A percentile compares a stretch with the other conserved stretches of the same genome.
Conservation (phyloP, 1,140 invertebrate genomes). For the Pseudoatta argentina region DNA sequence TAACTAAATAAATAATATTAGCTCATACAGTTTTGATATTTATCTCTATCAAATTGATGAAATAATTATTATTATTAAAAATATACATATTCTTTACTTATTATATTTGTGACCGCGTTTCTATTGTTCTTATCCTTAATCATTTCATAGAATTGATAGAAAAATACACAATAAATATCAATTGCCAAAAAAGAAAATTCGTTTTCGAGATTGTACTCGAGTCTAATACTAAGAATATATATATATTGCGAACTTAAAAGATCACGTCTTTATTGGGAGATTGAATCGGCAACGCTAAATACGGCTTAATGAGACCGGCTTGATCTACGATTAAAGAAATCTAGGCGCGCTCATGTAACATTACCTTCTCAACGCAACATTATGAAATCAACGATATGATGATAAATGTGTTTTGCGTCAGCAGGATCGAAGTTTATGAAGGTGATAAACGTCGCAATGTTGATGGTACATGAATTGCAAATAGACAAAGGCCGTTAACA, state of each 20-base stretch:
- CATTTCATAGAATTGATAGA: background rate
- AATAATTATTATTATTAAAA: background rate
- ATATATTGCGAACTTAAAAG: slow-evolving; percentile 14
- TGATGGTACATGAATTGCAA: slow-evolving; percentile 74
- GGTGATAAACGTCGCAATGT: slow-evolving; percentile 69
- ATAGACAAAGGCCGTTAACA: slow-evolving; percentile 74
- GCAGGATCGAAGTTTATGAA: slow-evolving; percentile 72
- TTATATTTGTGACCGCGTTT: background rate
- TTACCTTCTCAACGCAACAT: slow-evolving; percentile 49
- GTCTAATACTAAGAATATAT: background rate
- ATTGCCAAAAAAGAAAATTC: slow-evolving; percentile 1
- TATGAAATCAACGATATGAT: slow-evolving; percentile 74
- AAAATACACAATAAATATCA: slow-evolving; percentile 22
- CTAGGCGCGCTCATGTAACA: slow-evolving; percentile 25
- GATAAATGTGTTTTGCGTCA: slow-evolving; percentile 73
- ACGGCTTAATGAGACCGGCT: slow-evolving; percentile 56
- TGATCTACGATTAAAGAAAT: slow-evolving; percentile 48
- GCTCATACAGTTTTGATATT: background rate
- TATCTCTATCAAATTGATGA: background rate
- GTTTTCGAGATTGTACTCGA: background rate
- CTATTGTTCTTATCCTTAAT: background rate
- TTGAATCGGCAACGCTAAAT: slow-evolving; percentile 50
- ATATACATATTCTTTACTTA: background rate
- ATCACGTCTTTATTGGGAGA: slow-evolving; percentile 53
- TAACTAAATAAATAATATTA: background rate